Evolutionary conservation across 2,113 vertebrate species (phyloP), one percentile per base, ranked within the genome.

Genomic region (Sapajus apella): DNA sequence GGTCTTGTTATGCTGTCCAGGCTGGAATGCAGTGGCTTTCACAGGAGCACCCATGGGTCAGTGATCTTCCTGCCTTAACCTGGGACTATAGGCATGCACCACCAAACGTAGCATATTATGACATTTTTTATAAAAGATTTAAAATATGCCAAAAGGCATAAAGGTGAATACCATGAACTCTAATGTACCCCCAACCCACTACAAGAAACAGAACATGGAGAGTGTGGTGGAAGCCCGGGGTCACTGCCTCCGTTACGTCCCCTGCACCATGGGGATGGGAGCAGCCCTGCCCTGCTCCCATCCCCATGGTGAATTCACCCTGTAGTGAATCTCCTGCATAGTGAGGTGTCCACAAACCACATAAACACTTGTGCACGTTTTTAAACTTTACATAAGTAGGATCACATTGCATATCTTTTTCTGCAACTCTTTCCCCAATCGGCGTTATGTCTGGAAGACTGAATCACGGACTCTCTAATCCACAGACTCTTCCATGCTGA

Each of bases 301-400:
- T 0, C 3, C 45, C 37, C 85, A 12, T 11, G 2, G 40, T 0
- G 30, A 84, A 25, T 66, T 72, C 17, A 9, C 35, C 56, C 70
- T 0, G 1, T 0, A 12, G 37, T 0, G 3, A 58, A 17, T 76
- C 88, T 73, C 30, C 68, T 27, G 3, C 13, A 25, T 0, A 40
- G 32, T 20, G 0, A 30, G 55, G 20, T 0, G 11, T 32, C 12
- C 40, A n/a, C 27, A 55, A n/a, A 79, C 3, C 17, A 12, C 10
- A 52, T 2, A 18, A 30, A 58, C 50, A 10, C 70, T 23, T 1
- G 35, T 27, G 21, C 2, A 3, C 3, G 14, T 40, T 68, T 83
- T 50, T 83, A 61, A 43, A 80, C 82, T 91, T 81, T 8, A 45
- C 32, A 11, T 75, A 86, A 66, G 50, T 0, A 16, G 72, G 40